Conservation (phyloP, 2,888 invertebrate species). For the Melanargia galathea region DNA sequence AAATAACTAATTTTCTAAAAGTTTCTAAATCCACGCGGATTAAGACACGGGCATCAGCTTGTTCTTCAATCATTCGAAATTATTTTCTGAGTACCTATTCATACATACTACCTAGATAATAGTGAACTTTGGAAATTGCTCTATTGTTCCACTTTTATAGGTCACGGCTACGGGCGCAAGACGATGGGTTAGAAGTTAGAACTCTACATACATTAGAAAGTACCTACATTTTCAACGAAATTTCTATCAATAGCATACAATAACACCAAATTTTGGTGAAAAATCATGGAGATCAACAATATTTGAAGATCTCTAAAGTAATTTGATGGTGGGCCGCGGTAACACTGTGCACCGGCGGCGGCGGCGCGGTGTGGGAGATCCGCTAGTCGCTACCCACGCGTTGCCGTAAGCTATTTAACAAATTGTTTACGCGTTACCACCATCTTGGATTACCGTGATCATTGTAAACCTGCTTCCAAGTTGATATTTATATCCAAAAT, state of each 20-base stretch:
- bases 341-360: too few species aligned
- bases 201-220: constrained; percentile 13
- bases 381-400: constrained; percentile 43
- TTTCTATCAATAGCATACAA: background rate
- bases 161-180: constrained; percentile 12
- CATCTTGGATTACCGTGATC: too few species aligned
- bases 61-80: too few species aligned
- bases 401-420: constrained; percentile 39
- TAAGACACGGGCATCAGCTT: too few species aligned
- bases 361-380: constrained; percentile 48
- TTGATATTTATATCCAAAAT: constrained; percentile 13
- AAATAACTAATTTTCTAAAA: too few species aligned
- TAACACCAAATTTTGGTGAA: background rate
- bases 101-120: background rate
- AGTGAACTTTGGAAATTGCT: constrained; percentile 1
- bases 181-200: constrained; percentile 4
- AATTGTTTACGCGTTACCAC: constrained; percentile 29
- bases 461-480: constrained; percentile 1
- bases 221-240: constrained; percentile 11
- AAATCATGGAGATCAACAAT: background rate
- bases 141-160: constrained; percentile 17
- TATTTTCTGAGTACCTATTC: too few species aligned
- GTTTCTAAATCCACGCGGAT: too few species aligned
- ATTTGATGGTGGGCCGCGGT: constrained; percentile 40
- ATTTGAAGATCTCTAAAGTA: constrained; percentile 30